Base-by-base conservation (phyloP, 2,797 vertebrate species). In the Ptychadena robeensis region DNA sequence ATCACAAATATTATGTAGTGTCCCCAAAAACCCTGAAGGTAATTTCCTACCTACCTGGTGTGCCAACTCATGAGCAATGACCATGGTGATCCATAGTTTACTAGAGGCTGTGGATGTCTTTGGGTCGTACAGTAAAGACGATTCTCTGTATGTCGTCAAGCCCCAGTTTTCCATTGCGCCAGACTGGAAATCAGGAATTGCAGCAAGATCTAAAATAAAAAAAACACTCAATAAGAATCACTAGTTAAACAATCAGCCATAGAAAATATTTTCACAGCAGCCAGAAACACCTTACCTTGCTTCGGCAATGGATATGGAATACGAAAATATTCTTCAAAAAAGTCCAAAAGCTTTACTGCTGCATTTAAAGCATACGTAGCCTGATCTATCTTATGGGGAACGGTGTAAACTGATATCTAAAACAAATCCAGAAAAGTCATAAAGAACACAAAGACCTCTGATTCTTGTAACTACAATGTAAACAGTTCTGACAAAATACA, bases 81-180 rank as follows among this genome's bases (percentile, higher is more conserved):
- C n/a, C 92, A 94, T 94, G 5, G 94, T 94, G 87, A 96, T 94
- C 9, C 76, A 83, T 65, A 98, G 93, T 84, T 95, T 98, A 87
- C 94, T 92, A 0, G 94, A 95, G 0, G 92, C 94, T 0, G 96
- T 95, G 34, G 97, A 96, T 87, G 90, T 96, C 0, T 93, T 86
- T 0, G 92, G 82, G 85, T 97, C 93, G 28, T 94, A 96, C 72
- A 99, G 88, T 28, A 97, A 91, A 3, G 73, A 44, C 0, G 95
- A 91, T 87, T 98, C 97, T 80, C 95, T 91, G 80, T 97, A 98
- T 0, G 96, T 98, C 61, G 94, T 97, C 89, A 98, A 89, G 14
- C 97, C 97, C 97, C 96, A 98, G 90, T 98, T 99, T 88, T 99
- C 97, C 97, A 98, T 98, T 0, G 97, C 97, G 31, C 95, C 96